Percentiles rank a stretch among this genome's conserved stretches.
These are phyloP conservation scores for Alethe castanea DNA, from an alignment of 2,113 vertebrate species.

Conservation along the genomic window DNA sequence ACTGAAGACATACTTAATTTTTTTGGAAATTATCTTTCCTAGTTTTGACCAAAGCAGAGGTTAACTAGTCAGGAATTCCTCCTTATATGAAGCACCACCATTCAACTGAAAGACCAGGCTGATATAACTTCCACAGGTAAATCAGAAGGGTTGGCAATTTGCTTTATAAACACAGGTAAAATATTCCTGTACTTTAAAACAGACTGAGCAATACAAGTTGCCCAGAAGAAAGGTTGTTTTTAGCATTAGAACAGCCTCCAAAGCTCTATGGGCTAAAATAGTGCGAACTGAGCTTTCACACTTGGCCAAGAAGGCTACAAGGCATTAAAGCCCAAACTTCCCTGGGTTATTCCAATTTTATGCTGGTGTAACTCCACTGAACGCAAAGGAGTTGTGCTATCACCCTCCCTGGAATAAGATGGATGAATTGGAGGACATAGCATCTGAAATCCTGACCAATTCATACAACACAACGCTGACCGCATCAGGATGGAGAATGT, in stretches of 20 bases:
- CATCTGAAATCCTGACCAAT: neutral
- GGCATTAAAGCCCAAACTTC: neutral
- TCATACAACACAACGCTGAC: accelerated
- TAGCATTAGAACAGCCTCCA: neutral
- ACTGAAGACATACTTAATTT: neutral
- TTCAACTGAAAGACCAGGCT: neutral
- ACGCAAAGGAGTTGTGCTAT: neutral
- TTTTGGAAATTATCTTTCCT: neutral
- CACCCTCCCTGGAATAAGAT: neutral
- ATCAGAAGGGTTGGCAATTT: neutral
- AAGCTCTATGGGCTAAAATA: neutral
- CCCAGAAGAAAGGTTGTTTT: neutral
- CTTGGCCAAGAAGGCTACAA: neutral
- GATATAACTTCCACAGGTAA: neutral
- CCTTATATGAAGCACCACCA: neutral
- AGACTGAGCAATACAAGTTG: neutral
- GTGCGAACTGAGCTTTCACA: neutral
- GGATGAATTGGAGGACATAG: neutral
- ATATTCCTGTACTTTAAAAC: neutral
- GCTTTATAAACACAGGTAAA: neutral
- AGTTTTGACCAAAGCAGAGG: neutral
- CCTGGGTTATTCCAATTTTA: neutral
- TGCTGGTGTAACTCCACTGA: neutral
- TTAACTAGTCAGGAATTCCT: neutral
- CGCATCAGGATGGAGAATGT: neutral